Base-by-base conservation (phyloP, 2,113 vertebrate species). In the Lethenteron reissneri region DNA sequence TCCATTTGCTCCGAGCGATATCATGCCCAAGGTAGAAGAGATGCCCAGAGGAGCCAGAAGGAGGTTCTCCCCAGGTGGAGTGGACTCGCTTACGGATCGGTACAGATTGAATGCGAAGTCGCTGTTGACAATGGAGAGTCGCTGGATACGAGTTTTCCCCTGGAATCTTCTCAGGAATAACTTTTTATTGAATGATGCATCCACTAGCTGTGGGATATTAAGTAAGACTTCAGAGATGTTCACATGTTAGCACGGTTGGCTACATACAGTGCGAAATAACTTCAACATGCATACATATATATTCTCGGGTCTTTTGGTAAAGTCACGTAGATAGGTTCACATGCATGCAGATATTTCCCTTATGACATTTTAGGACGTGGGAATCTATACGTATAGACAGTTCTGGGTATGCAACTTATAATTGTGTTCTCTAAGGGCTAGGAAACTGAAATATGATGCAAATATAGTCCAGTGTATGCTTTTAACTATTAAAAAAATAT, bases 21-120 rank as follows among this genome's bases (percentile, higher is more conserved):
- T 80, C 89, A 95, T 96, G 21, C 84, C 88, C 91, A 99, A 86
- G 12, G 89, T 88, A 0, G 87, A 87, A 57, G 94, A 99, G 77
- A 99, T 89, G 15, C 92, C 92, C 13, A 88, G 88, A 0, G 94
- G 94, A 9, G 94, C 90, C 19, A 97, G 80, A 75, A 99, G 81
- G 71, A 97, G 83, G 56, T 99, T 99, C 57, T 94, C 85, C 0
- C 77, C 84, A 74, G 85, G 71, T 70, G 83, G 82, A n/a, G 80
- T 78, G 3, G 79, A 76, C 15, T 89, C 87, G 9, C 83, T 85
- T 73, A 97, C 74, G 0, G 81, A 87, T 57, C 88, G 82, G 72
- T 95, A 97, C 17, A 99, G 87, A 71, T 83, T 81, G 73, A 94
- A 97, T 15, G 85, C 92, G 2, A 99, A 97, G 69, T 81, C 81